phyloP scores from a whole-genome alignment of 2,797 vertebrate species.

The Falco novaeseelandiae region DNA sequence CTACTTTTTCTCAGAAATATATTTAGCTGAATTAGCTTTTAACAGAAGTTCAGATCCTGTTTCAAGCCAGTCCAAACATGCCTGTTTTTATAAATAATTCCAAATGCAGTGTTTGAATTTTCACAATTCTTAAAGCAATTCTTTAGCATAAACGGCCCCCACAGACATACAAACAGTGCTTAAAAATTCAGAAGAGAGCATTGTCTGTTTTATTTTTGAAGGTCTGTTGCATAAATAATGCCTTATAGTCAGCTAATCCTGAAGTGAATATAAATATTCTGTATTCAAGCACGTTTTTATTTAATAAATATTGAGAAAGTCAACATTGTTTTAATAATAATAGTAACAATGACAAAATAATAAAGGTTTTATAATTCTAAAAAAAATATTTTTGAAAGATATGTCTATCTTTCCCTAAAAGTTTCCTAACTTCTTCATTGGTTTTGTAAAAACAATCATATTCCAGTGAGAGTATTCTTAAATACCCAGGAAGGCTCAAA shows the following conservation, averaged over 20 bases:
- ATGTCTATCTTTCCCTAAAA: background rate
- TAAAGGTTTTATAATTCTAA: background rate
- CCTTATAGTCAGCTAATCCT: background rate
- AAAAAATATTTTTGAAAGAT: background rate
- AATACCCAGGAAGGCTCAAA: background rate
- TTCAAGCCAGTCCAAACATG: background rate
- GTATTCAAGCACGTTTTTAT: background rate
- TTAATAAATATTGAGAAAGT: background rate
- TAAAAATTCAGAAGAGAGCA: background rate
- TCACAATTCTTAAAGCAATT: background rate
- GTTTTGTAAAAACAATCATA: background rate
- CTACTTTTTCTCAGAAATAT: background rate
- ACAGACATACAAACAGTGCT: background rate
- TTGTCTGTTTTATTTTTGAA: background rate
- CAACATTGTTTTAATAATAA: background rate
- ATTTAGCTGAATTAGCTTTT: background rate
- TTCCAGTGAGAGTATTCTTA: background rate
- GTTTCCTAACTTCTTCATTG: background rate
- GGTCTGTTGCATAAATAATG: background rate
- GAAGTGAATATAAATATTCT: background rate
- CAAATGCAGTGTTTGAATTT: background rate
- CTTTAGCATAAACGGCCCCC: background rate
- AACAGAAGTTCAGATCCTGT: background rate
- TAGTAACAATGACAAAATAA: background rate
- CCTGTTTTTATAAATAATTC: background rate